phyloP scores from a whole-genome alignment of 2,113 vertebrate species.

The Aplodontia rufa region DNA sequence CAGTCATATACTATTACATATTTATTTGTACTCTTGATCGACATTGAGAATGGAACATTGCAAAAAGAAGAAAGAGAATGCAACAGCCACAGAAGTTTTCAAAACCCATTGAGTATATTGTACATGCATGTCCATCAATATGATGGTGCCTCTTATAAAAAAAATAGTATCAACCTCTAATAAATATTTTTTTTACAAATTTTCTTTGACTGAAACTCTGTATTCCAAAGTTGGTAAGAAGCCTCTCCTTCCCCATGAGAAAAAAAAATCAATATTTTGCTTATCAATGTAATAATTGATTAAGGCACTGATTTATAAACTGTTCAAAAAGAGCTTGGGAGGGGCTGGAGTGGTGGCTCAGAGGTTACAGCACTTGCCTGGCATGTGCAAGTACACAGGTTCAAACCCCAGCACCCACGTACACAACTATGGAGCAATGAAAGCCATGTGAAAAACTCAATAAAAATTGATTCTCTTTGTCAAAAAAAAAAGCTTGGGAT shows the following conservation, averaged over 20 bases:
- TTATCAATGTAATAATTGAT: conserved; percentile 33
- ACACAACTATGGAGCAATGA: too few relatives aligned
- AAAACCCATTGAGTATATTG: neutral
- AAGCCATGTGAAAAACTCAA: too few relatives aligned
- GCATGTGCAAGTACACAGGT: too few relatives aligned
- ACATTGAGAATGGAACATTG: neutral
- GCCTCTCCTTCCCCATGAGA: neutral
- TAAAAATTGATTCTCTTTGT: too few relatives aligned
- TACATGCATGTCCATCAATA: neutral
- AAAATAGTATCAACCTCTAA: conserved; percentile 18
- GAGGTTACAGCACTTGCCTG: too few relatives aligned
- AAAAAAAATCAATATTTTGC: neutral
- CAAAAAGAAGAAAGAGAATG: neutral
- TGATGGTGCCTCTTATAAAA: neutral
- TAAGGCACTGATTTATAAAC: conserved; percentile 39
- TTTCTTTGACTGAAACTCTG: neutral
- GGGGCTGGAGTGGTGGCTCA: too few relatives aligned
- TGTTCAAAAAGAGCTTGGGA: conserved; percentile 29
- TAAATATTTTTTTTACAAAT: neutral
- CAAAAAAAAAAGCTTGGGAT: conserved; percentile 18
- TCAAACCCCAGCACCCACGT: too few relatives aligned
- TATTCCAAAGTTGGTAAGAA: conserved; percentile 26
- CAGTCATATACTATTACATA: neutral
- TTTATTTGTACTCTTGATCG: neutral
- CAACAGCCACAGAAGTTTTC: neutral